Evolutionary conservation across 2,888 invertebrate genomes (phyloP), one percentile per base, ranked within the genome.

Genomic region (Loripinus fragilis): DNA sequence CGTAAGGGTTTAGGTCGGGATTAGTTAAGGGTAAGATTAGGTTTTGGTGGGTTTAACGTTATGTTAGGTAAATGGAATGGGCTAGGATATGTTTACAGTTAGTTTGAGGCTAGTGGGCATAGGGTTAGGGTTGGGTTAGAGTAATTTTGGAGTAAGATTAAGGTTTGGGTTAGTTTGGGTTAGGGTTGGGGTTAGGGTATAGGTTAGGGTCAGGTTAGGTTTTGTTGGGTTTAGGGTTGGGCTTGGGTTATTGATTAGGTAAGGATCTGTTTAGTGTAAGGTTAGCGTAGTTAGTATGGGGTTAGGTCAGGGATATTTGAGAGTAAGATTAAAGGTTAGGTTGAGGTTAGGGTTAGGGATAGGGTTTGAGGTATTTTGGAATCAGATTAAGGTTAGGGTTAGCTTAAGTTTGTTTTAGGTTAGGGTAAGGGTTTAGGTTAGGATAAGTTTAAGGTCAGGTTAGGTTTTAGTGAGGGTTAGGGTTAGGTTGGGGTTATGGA

Each of bases 361-460:
- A 78, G 78, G 78, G 80, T 83, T 78, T 82, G 80, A 82, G 82
- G 78, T 80, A 78, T 80, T 80, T 82, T 80, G 81, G 85, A 80
- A 74, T 81, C 74, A 76, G 81, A 81, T 79, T 79, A 80, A 77
- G 77, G 83, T 81, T 78, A 81, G 81, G 80, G 78, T 76, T 78
- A 83, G 81, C 79, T 78, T 78, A 81, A 76, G 79, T 75, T 75
- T 80, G 78, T 77, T 81, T 71, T 71, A 74, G 78, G 70, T 78
- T 70, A 70, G 78, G 78, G 74, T 74, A 66, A 35, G 60, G 69
- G 41, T 64, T 52, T 70, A 76, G 80, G n/a, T 60, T 35, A 45
- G 60, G 33, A 42, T 35, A 41, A 65, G 41, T 28, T 65, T 80
- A 73, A 70, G 75, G 72, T 73, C 69, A 70, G 72, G 76, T 78